phyloP scores from a whole-genome alignment of 2,113 vertebrate species.

The Pseudonaja textilis region DNA sequence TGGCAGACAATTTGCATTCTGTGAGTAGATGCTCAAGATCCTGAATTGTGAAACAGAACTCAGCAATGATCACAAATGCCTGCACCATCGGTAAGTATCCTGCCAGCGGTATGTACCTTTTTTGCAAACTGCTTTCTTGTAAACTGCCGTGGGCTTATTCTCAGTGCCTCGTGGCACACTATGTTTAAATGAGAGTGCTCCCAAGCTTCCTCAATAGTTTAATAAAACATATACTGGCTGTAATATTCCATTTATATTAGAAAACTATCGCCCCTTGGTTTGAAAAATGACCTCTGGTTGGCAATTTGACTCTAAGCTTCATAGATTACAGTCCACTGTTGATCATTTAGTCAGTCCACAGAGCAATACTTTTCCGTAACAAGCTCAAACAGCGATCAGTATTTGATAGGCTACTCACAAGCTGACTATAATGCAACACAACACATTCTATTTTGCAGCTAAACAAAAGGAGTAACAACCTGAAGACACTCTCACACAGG shows the following conservation, averaged over 20 bases:
- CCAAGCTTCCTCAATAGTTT: constrained; percentile 81
- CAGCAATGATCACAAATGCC: constrained; percentile 41
- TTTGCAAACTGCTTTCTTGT: constrained; percentile 54
- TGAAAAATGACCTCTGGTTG: constrained; percentile 80
- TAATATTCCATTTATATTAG: constrained; percentile 78
- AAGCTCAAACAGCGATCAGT: constrained; percentile 70
- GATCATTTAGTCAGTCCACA: constrained; percentile 75
- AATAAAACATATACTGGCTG: constrained; percentile 82
- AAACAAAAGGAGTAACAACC: constrained; percentile 66
- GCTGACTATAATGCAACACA: constrained; percentile 60
- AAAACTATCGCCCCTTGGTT: constrained; percentile 79
- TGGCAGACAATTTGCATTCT: constrained; percentile 32
- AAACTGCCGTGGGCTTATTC: constrained; percentile 67
- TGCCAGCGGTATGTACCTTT: constrained; percentile 53
- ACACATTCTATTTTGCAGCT: constrained; percentile 52
- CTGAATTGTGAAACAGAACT: constrained; percentile 47
- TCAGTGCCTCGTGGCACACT: constrained; percentile 68
- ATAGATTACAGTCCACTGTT: constrained; percentile 73
- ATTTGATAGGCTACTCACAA: constrained; percentile 46
- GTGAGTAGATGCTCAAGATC: constrained; percentile 37
- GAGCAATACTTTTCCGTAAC: constrained; percentile 79
- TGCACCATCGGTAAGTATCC: constrained; percentile 57
- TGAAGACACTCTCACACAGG: constrained; percentile 43
- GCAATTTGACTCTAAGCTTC: constrained; percentile 79
- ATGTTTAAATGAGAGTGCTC: constrained; percentile 80